Evolutionary conservation across 2,113 vertebrate species (phyloP).

Genomic region (Eulacestoma nigropectus): DNA sequence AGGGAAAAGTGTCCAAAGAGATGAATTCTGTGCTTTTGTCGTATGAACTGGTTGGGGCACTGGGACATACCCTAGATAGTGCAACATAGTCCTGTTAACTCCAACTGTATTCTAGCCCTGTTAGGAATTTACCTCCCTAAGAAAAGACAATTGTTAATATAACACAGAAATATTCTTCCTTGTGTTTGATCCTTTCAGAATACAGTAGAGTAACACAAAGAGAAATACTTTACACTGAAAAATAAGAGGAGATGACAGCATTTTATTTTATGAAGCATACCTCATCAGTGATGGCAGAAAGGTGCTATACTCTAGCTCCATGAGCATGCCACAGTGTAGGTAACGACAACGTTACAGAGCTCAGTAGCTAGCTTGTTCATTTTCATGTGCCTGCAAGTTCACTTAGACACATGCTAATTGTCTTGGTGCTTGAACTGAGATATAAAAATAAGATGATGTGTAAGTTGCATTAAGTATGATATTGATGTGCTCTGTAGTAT

Average conservation of each 20-base stretch:
- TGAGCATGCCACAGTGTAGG: slow-evolving; percentile 42
- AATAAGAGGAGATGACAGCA: slow-evolving; percentile 54
- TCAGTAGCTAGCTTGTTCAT: slow-evolving; percentile 9
- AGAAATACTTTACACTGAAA: slow-evolving; percentile 41
- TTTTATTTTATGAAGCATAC: slow-evolving; percentile 42
- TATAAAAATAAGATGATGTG: background rate
- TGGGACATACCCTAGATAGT: background rate
- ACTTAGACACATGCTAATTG: background rate
- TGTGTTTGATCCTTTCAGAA: slow-evolving; percentile 49
- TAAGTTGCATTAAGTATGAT: background rate
- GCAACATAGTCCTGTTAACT: background rate
- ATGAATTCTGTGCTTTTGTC: background rate
- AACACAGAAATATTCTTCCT: slow-evolving; percentile 42
- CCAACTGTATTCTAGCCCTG: background rate
- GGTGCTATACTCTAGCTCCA: slow-evolving; percentile 44
- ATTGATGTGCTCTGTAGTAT: background rate
- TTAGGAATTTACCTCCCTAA: background rate
- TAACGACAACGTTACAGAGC: background rate
- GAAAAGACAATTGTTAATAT: background rate
- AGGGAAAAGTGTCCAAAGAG: background rate
- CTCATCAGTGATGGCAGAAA: slow-evolving; percentile 39
- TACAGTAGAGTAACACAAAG: slow-evolving; percentile 37
- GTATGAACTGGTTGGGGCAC: background rate
- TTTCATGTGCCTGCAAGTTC: background rate
- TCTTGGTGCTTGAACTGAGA: background rate